phyloP scores from a whole-genome alignment of 92 coral and sea anemone genomes.

The Paramuricea clavata region DNA sequence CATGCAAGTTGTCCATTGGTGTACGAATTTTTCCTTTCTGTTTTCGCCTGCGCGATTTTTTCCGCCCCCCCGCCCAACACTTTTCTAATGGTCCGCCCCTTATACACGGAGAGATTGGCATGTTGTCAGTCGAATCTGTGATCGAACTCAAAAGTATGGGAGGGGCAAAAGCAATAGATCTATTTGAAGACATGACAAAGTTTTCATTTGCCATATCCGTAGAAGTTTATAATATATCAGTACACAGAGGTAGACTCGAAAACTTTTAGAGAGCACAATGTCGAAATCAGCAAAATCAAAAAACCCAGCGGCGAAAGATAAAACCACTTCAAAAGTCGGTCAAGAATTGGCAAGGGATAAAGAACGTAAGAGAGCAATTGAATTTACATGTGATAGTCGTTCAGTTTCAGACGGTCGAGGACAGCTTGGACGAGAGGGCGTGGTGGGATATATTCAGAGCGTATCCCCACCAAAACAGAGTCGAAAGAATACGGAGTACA shows the following conservation, averaged over 20 bases:
- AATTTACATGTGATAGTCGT: not conserved
- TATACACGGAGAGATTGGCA: no score
- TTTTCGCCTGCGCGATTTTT: no score
- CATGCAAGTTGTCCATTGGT: no score
- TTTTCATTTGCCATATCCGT: not conserved
- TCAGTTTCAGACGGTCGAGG: not conserved
- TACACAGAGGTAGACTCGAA: not conserved
- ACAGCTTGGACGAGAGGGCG: slow-evolving; percentile 1
- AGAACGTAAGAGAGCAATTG: slow-evolving; percentile 5
- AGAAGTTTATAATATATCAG: not conserved
- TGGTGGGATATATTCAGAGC: slow-evolving; percentile 47
- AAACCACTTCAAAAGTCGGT: not conserved
- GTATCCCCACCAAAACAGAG: slow-evolving; percentile 50
- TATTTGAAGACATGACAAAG: not conserved
- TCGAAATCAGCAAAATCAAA: not conserved
- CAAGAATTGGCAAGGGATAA: not conserved
- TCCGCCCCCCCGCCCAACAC: no score
- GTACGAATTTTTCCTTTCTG: no score
- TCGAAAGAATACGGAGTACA: slow-evolving; percentile 37
- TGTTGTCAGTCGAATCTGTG: no score
- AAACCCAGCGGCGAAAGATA: not conserved
- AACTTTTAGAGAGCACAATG: not conserved
- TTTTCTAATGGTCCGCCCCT: no score
- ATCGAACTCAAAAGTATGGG: not conserved
- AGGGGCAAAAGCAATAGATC: not conserved